Percentiles rank a stretch among this genome's conserved stretches.
Evolutionary conservation across 2,113 vertebrate species (phyloP).

Genomic region (Callipepla californica): DNA sequence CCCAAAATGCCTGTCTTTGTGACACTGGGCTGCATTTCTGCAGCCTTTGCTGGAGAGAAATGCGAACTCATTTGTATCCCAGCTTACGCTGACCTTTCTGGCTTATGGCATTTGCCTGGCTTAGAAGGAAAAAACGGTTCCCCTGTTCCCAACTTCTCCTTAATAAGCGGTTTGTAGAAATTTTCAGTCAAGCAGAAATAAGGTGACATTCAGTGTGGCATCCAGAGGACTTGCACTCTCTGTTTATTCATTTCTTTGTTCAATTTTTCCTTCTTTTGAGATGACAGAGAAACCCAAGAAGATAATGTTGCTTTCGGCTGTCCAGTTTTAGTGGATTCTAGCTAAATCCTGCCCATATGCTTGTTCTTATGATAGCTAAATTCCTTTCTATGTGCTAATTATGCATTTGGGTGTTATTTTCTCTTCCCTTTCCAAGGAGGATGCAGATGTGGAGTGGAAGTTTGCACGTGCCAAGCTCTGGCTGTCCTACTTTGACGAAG

Average conservation of each 20-base stretch:
- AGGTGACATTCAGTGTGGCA: background rate
- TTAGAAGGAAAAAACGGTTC: background rate
- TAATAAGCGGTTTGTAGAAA: background rate
- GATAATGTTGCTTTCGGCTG: rapidly evolving
- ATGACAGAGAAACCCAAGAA: background rate
- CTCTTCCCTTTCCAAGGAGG: slow-evolving; percentile 82
- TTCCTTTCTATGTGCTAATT: background rate
- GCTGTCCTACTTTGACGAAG: slow-evolving; percentile 98
- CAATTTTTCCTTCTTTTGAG: background rate
- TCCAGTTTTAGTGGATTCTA: background rate
- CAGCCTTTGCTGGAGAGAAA: background rate
- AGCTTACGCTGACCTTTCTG: background rate
- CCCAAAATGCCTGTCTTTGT: background rate
- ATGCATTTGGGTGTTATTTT: background rate
- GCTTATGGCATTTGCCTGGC: background rate
- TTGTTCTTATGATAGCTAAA: background rate
- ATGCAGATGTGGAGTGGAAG: slow-evolving; percentile 98
- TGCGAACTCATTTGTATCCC: background rate
- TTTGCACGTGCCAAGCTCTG: slow-evolving; percentile 97
- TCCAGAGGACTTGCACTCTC: background rate
- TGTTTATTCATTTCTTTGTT: background rate
- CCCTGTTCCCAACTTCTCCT: background rate
- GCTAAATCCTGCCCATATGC: background rate
- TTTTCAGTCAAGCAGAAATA: background rate
- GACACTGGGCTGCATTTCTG: background rate